Conservation (phyloP, 2,797 vertebrate species). For the Hypotaenidia okinawae region DNA sequence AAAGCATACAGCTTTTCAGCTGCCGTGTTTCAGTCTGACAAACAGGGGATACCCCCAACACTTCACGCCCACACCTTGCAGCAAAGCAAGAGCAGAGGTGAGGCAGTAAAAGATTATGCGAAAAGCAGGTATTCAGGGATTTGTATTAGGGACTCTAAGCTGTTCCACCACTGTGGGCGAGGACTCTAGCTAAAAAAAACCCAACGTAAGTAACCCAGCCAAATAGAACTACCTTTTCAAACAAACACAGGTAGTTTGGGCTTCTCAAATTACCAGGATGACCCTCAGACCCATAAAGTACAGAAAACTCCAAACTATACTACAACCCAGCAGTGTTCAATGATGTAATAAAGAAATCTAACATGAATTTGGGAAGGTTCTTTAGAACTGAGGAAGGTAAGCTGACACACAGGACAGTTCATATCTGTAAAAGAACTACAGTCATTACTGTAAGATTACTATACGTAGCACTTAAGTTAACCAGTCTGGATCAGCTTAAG, state of each 20-base stretch:
- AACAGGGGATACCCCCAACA: not conserved
- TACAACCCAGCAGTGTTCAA: not conserved
- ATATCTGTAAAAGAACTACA: not conserved
- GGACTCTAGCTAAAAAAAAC: not conserved
- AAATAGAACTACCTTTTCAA: not conserved
- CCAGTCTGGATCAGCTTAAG: not conserved
- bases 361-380: not conserved
- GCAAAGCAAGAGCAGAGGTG: not conserved
- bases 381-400: not conserved
- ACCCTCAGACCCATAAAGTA: not conserved
- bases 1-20: not conserved
- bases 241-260: not conserved
- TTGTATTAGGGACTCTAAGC: accelerated
- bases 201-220: not conserved
- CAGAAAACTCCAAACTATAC: not conserved
- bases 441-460: not conserved
- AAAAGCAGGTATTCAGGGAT: not conserved
- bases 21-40: not conserved
- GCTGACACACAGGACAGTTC: not conserved
- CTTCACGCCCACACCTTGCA: not conserved
- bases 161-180: accelerated
- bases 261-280: not conserved
- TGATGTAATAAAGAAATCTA: accelerated
- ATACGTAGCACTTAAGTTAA: not conserved
- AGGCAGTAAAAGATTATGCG: not conserved